Evolutionary conservation across 2,888 invertebrate genomes (phyloP).

Genomic region (Halictus ligatus): DNA sequence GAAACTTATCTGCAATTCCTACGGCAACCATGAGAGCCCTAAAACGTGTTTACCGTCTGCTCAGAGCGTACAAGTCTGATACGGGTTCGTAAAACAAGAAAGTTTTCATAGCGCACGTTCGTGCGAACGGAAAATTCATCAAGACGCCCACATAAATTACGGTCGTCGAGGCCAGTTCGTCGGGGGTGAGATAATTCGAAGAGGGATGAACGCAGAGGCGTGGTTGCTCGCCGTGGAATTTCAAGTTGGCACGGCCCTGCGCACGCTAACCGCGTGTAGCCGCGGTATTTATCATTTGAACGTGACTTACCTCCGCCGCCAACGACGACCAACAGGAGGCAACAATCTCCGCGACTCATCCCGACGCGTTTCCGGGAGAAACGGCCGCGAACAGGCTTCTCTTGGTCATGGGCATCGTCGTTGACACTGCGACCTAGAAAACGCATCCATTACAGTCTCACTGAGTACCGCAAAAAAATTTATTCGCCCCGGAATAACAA

Average conservation of each 20-base stretch:
- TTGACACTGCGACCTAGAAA: constrained; percentile 18
- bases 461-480: background rate
- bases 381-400: constrained; percentile 38
- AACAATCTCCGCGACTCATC: constrained; percentile 44
- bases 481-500: background rate
- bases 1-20: background rate
- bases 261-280: constrained; percentile 59
- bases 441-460: background rate
- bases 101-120: background rate
- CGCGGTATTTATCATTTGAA: constrained; percentile 75
- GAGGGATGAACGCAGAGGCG: background rate
- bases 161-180: background rate
- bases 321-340: constrained; percentile 40
- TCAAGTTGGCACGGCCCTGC: constrained; percentile 43
- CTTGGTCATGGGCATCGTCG: constrained; percentile 23
- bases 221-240: constrained; percentile 13
- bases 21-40: background rate
- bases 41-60: background rate
- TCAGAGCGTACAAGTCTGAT: background rate
- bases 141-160: constrained; percentile 1
- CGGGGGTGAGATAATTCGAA: constrained; percentile 22
- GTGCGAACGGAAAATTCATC: background rate
- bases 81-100: background rate
- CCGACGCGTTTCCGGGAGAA: constrained; percentile 52
- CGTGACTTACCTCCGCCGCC: constrained; percentile 71